These are phyloP conservation scores for Leucania comma DNA, from an alignment of 2,888 invertebrate genomes.

Conservation along the genomic window DNA sequence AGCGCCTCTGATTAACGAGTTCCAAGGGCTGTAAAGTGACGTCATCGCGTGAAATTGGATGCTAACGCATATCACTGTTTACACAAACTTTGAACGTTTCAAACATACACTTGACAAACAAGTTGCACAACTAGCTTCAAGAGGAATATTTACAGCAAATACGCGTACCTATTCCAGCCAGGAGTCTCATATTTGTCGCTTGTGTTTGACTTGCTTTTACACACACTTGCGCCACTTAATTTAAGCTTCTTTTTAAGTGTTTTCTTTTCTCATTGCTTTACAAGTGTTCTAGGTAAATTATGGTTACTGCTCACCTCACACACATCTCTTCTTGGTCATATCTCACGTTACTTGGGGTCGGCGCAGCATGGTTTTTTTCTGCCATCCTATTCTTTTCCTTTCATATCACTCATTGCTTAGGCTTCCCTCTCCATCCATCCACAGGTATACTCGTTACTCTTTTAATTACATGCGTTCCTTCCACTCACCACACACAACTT, in stretches of 20 bases:
- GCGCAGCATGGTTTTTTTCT: no score
- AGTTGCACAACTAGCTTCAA: slow-evolving; percentile 52
- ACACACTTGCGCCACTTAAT: slow-evolving; percentile 2
- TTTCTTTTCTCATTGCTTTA: neutral
- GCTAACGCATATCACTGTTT: slow-evolving; percentile 63
- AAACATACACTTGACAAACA: slow-evolving; percentile 57
- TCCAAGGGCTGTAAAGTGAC: slow-evolving; percentile 49
- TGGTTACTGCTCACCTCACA: neutral
- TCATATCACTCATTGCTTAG: no score
- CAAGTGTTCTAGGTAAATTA: neutral
- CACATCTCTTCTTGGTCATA: neutral
- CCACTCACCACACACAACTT: neutral
- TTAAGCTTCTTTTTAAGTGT: slow-evolving; percentile 1
- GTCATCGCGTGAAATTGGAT: slow-evolving; percentile 65
- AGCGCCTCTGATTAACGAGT: slow-evolving; percentile 53
- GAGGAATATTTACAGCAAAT: slow-evolving; percentile 56
- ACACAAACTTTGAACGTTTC: slow-evolving; percentile 60
- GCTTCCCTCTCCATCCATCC: no score
- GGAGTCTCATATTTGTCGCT: slow-evolving; percentile 29
- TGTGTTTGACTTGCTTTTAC: slow-evolving; percentile 30
- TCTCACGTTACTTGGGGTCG: no score
- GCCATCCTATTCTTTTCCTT: no score
- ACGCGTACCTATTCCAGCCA: slow-evolving; percentile 16
- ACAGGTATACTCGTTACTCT: no score
- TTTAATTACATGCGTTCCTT: no score